These are phyloP conservation scores for Cettia cetti DNA, from an alignment of 2,113 vertebrate genomes.

Conservation along the genomic window DNA sequence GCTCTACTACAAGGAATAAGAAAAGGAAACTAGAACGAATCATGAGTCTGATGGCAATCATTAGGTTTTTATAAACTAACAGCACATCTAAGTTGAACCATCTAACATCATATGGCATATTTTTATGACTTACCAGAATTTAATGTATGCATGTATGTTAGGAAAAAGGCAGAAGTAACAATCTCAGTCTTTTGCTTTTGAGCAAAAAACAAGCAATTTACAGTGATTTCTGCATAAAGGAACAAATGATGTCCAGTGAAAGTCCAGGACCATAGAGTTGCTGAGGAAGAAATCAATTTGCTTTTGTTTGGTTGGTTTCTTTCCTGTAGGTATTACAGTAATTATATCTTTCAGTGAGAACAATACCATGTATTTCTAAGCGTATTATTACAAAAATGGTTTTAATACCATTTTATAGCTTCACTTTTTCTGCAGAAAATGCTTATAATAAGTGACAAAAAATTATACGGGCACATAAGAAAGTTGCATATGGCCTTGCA, in stretches of 20 bases:
- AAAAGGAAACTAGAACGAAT: not conserved
- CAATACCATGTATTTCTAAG: not conserved
- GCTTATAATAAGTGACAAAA: not conserved
- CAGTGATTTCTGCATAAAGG: not conserved
- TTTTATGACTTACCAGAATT: not conserved
- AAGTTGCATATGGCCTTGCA: not conserved
- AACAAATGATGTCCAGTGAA: not conserved
- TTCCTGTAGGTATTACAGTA: not conserved
- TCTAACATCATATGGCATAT: not conserved
- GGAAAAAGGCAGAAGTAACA: not conserved
- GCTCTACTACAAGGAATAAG: not conserved
- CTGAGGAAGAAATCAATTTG: not conserved
- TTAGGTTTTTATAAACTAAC: not conserved
- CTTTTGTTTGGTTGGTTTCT: not conserved
- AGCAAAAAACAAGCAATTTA: not conserved
- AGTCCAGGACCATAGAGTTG: not conserved
- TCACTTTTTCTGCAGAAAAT: not conserved
- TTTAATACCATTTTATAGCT: not conserved
- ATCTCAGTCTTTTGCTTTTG: not conserved
- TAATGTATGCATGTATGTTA: rapidly evolving
- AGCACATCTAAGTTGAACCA: not conserved
- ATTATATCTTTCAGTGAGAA: not conserved
- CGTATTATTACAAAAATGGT: not conserved
- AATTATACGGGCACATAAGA: not conserved
- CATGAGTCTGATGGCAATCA: not conserved